Conservation (phyloP, 2,797 vertebrate species). For the Poecile montanus region DNA sequence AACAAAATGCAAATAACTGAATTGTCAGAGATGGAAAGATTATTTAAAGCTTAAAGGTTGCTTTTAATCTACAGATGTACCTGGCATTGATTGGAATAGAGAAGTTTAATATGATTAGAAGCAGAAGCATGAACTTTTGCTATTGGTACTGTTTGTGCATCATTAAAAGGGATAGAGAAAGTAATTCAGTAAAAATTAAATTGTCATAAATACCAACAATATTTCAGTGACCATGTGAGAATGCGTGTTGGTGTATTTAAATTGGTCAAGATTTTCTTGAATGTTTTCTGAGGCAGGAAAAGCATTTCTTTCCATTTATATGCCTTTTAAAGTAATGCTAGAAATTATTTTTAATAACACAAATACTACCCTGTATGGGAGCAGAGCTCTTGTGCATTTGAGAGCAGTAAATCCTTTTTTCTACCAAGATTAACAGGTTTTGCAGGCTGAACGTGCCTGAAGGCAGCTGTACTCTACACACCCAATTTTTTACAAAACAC, state of each 20-base stretch:
- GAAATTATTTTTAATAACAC: background rate
- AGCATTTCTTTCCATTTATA: background rate
- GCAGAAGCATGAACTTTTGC: background rate
- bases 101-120: background rate
- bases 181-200: background rate
- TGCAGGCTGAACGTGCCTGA: conserved; percentile 44
- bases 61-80: background rate
- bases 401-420: conserved; percentile 62
- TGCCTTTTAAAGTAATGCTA: background rate
- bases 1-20: background rate
- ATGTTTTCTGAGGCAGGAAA: background rate
- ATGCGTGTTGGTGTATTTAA: background rate
- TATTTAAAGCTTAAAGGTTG: background rate
- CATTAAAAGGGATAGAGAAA: background rate
- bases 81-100: background rate
- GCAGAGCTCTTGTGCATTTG: conserved; percentile 23
- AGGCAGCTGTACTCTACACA: conserved; percentile 48
- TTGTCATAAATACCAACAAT: background rate
- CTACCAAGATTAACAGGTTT: conserved; percentile 58
- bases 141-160: background rate
- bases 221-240: background rate
- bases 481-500: conserved; percentile 54
- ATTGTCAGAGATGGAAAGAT: background rate
- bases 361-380: background rate
- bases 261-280: background rate